These are phyloP conservation scores for Melanotaenia nigrans DNA, from an alignment of 2,797 vertebrate species.

Conservation along the genomic window DNA sequence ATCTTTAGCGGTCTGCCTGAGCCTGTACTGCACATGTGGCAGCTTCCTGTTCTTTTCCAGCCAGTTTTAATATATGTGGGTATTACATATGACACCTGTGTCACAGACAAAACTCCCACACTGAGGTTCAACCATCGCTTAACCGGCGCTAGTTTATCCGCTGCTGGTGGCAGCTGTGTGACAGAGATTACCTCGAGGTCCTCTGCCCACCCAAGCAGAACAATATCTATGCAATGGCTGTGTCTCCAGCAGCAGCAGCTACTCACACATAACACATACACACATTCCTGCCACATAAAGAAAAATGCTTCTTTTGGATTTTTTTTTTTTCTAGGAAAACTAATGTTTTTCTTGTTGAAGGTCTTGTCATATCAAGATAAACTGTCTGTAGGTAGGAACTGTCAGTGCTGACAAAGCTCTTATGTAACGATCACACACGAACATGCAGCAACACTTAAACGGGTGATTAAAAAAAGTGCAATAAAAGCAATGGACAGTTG, in stretches of 20 bases:
- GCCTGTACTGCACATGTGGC: conserved; percentile 67
- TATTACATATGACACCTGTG: conserved; percentile 90
- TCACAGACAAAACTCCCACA: conserved; percentile 76
- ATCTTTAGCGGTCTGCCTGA: conserved; percentile 73
- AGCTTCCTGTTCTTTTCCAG: conserved; percentile 70
- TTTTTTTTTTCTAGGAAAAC: background rate
- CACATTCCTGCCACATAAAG: background rate
- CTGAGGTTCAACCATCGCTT: conserved; percentile 77
- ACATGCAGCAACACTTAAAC: conserved; percentile 43
- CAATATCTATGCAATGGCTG: conserved; percentile 80
- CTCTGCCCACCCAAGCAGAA: conserved; percentile 87
- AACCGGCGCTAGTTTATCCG: conserved; percentile 70
- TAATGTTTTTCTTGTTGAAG: background rate
- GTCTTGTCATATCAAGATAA: background rate
- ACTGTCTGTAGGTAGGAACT: conserved; percentile 21
- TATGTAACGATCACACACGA: conserved; percentile 50
- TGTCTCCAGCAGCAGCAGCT: conserved; percentile 31
- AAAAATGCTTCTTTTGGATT: background rate
- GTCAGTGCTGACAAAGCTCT: conserved; percentile 50
- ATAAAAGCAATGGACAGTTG: conserved; percentile 58
- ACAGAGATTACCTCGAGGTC: conserved; percentile 84
- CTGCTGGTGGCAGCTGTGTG: conserved; percentile 83
- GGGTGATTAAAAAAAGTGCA: conserved; percentile 68
- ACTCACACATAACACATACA: conserved; percentile 17
- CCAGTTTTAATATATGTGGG: conserved; percentile 85